phyloP scores from a whole-genome alignment of 2,888 invertebrate species.

The Catocala nupta region DNA sequence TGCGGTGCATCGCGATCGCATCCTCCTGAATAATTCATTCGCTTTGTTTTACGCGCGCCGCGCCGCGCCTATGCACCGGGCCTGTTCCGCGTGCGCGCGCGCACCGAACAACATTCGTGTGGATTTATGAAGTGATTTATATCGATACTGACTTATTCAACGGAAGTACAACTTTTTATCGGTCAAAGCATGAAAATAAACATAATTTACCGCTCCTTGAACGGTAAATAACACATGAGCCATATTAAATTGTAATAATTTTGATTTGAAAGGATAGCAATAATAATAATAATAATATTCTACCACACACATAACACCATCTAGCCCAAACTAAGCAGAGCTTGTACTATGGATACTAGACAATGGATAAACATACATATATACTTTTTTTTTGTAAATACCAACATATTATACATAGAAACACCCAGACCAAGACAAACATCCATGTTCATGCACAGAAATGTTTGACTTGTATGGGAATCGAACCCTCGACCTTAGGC shows the following conservation, averaged over 20 bases:
- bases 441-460: no score
- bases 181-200: neutral
- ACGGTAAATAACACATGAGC: constrained; percentile 6
- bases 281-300: neutral
- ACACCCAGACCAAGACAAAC: no score
- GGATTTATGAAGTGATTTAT: constrained; percentile 20
- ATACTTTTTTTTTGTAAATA: no score
- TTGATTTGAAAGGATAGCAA: constrained; percentile 7
- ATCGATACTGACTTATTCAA: constrained; percentile 8
- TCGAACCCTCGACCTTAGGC: no score
- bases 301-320: no score
- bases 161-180: constrained; percentile 8
- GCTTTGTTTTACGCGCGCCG: constrained; percentile 43
- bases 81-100: constrained; percentile 19
- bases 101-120: constrained; percentile 1
- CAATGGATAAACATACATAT: no score
- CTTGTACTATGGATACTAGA: no score
- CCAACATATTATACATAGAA: no score
- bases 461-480: no score
- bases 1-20: constrained; percentile 31
- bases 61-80: constrained; percentile 17
- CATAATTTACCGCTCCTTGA: neutral
- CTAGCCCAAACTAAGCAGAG: no score
- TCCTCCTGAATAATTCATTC: constrained; percentile 49
- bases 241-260: constrained; percentile 12